Evolutionary conservation across 2,113 vertebrate species (phyloP).

Genomic region (Percopsis transmontana): DNA sequence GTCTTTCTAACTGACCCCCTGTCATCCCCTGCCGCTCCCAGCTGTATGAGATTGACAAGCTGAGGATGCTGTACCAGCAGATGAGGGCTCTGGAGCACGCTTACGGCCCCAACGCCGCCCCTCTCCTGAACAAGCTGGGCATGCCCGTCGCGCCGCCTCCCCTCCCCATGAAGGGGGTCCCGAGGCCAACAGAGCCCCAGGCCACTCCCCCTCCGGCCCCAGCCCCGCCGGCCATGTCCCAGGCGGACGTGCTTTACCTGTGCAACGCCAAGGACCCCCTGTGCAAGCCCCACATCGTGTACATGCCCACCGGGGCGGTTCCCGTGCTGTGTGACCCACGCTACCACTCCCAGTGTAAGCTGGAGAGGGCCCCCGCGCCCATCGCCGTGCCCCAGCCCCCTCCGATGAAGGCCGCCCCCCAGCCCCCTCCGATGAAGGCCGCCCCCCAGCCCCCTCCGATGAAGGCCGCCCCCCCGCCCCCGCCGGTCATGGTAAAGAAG

Average conservation of each 20-base stretch:
- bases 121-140: conserved; percentile 77
- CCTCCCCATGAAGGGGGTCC: conserved; percentile 57
- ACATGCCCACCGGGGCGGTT: conserved; percentile 73
- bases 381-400: conserved; percentile 36
- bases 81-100: conserved; percentile 79
- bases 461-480: conserved; percentile 32
- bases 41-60: conserved; percentile 82
- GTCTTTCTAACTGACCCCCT: not conserved
- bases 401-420: conserved; percentile 47
- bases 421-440: conserved; percentile 43
- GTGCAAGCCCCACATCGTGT: conserved; percentile 82
- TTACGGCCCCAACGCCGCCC: conserved; percentile 77
- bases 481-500: conserved; percentile 56
- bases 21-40: conserved; percentile 20
- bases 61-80: conserved; percentile 82
- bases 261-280: conserved; percentile 79
- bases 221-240: conserved; percentile 49
- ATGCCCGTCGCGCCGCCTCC: conserved; percentile 59
- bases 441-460: conserved; percentile 46
- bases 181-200: conserved; percentile 29
- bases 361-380: conserved; percentile 55
- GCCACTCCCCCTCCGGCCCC: conserved; percentile 34
- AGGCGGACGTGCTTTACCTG: conserved; percentile 76
- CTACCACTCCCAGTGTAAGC: conserved; percentile 74
- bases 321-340: conserved; percentile 80